Evolutionary conservation across 2,888 invertebrate genomes (phyloP), one percentile per base, ranked within the genome.

Genomic region (Drosophila buzzatii): DNA sequence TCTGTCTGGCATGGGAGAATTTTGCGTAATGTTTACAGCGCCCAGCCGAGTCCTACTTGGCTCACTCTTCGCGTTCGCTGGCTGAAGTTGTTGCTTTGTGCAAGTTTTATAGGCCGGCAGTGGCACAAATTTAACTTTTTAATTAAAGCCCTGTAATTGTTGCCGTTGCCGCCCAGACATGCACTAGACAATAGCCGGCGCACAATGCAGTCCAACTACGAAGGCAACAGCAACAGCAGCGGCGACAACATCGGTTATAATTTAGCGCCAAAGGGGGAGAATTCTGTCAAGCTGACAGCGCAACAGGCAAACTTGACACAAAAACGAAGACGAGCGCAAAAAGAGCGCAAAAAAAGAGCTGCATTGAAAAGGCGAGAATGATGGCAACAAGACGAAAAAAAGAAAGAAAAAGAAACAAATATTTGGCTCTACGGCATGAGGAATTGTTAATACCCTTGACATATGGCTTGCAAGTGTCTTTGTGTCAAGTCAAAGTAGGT

Each of bases 131-230:
- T 83, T 78, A 85, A 89, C 84, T 85, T 85, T 85, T 89, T 84
- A 89, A 85, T 85, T 89, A 85, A 89, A 81, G 81, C 70, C 63
- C 61, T 65, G 73, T 85, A 86, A 81, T 86, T 86, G 84, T 86
- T 86, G 9, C 10, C 41, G 37, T 51, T 70, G 76, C 76, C 61
- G 67, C 52, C 64, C 78, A 71, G 66, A 80, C 63, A 80, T 66
- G 65, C 68, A 49, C 53, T 52, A 79, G 65, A 78, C 78, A 80
- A 80, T 71, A 45, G 68, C 56, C 39, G 35, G 49, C 62, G 33
- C 71, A 78, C 71, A 80, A 80, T 80, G 76, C 69, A 65, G 51
- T 20, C 23, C 49, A 61, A 62, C 5, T 61, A 44, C 61, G 55
- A 39, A 42, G 51, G 18, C 53, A 35, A 5, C 52, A 44, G 39